Evolutionary conservation across 2,888 invertebrate genomes (phyloP).

Genomic region (Agriopis marginaria): DNA sequence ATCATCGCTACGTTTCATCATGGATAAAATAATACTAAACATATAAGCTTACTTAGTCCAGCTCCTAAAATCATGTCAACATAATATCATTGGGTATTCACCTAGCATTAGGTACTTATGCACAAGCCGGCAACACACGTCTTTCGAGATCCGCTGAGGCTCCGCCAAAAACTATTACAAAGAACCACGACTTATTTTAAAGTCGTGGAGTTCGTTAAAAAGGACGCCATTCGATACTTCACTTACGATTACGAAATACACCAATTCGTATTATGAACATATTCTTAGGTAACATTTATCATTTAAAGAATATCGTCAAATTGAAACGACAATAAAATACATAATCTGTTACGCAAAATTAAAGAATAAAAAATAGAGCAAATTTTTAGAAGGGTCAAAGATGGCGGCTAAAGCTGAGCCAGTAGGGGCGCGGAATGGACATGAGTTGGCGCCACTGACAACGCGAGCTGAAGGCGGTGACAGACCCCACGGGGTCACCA

Average conservation of each 20-base stretch:
- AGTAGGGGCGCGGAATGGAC: constrained; percentile 89
- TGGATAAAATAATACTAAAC: constrained; percentile 16
- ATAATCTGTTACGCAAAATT: constrained; percentile 23
- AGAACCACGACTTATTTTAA: constrained; percentile 79
- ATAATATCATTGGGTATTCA: constrained; percentile 6
- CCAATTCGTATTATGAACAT: constrained; percentile 78
- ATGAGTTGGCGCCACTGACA: constrained; percentile 93
- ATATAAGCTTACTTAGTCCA: background rate
- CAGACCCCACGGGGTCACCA: constrained; percentile 91
- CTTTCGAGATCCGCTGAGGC: constrained; percentile 79
- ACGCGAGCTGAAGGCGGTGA: constrained; percentile 87
- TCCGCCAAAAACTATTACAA: constrained; percentile 77
- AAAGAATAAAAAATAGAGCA: constrained; percentile 17
- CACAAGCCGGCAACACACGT: constrained; percentile 76
- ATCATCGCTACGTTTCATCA: constrained; percentile 2
- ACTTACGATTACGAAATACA: constrained; percentile 80
- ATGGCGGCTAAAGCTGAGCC: constrained; percentile 83
- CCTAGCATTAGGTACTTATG: constrained; percentile 61
- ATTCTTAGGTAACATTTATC: constrained; percentile 75
- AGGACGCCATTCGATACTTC: constrained; percentile 82
- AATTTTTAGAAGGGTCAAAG: constrained; percentile 47
- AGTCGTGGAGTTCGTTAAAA: constrained; percentile 80
- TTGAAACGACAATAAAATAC: constrained; percentile 67
- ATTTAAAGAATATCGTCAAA: constrained; percentile 80
- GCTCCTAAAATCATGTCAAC: constrained; percentile 5